Conservation (phyloP, 2,797 vertebrate species). For the Anguilla marmorata region DNA sequence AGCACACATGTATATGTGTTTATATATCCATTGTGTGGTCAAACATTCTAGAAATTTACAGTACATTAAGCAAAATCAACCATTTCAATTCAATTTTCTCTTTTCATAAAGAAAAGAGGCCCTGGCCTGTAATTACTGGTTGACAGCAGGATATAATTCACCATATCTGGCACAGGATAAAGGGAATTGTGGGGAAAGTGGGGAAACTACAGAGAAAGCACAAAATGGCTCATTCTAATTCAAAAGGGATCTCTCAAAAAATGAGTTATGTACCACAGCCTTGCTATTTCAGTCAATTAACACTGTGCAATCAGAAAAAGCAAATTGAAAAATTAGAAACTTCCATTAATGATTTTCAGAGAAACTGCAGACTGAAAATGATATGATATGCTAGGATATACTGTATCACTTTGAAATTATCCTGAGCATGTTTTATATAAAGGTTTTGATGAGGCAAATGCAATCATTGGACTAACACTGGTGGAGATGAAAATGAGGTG, state of each 20-base stretch:
- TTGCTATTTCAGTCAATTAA: neutral
- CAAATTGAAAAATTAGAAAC: neutral
- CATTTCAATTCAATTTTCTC: neutral
- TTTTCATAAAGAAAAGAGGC: neutral
- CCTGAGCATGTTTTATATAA: neutral
- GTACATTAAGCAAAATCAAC: neutral
- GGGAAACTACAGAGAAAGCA: neutral
- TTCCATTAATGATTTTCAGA: conserved; percentile 1
- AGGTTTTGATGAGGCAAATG: neutral
- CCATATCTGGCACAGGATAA: neutral
- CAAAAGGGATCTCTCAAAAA: neutral
- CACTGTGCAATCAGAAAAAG: neutral
- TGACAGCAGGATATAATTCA: neutral
- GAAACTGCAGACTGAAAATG: neutral
- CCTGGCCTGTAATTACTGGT: neutral
- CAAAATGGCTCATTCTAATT: conserved; percentile 5
- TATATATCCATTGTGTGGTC: neutral
- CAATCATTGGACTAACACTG: neutral
- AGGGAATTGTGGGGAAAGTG: neutral
- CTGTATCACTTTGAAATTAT: neutral
- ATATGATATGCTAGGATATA: neutral
- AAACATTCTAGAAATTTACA: neutral
- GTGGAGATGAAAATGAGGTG: neutral
- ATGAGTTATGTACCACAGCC: neutral
- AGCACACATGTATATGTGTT: neutral